Percentiles rank a stretch among this genome's conserved stretches.
phyloP scores from a whole-genome alignment of 2,113 vertebrate species.

The Delphinapterus leucas region DNA sequence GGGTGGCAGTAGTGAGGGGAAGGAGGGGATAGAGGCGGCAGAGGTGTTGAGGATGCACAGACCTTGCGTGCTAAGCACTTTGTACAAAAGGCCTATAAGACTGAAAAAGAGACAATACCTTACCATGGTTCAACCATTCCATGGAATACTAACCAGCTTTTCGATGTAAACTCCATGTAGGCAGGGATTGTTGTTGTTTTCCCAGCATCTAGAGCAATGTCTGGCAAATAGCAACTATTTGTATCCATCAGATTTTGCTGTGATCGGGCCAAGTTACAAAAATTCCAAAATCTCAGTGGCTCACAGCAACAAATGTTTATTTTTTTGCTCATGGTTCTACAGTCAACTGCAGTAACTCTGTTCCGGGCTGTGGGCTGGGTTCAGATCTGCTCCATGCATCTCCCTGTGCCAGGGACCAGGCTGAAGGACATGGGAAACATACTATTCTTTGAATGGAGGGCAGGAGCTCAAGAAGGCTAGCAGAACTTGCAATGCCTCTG shows the following conservation, averaged over 20 bases:
- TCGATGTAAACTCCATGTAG: not conserved
- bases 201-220: not conserved
- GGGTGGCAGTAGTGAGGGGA: not conserved
- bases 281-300: not conserved
- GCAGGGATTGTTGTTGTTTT: not conserved
- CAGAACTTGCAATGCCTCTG: not conserved
- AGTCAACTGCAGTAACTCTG: not conserved
- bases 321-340: not conserved
- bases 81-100: not conserved
- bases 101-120: not conserved
- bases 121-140: not conserved
- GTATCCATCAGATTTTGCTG: not conserved
- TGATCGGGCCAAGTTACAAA: not conserved
- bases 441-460: not conserved
- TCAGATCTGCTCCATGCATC: not conserved
- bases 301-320: not conserved
- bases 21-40: not conserved
- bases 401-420: not conserved
- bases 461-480: not conserved
- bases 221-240: not conserved
- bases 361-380: not conserved
- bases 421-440: not conserved
- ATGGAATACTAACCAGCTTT: not conserved
- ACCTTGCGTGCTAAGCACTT: not conserved
- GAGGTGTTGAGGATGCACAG: not conserved